Base-by-base conservation (phyloP, 92 coral and sea anemone genomes). In the Porites cylindrica region DNA sequence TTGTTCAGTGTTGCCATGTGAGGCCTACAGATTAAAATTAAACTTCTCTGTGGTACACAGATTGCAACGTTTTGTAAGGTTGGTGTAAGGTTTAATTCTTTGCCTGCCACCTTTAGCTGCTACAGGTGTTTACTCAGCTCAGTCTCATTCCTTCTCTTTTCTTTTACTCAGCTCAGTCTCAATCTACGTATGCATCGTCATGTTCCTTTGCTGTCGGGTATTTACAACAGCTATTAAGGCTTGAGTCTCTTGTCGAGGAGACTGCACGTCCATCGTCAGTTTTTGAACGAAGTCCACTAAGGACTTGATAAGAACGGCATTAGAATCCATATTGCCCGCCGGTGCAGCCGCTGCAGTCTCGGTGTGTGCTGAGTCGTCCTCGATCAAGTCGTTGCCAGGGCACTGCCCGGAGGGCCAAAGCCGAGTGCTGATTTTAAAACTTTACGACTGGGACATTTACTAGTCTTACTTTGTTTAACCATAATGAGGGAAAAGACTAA, bases 371-470 rank as follows among this genome's bases (percentile, higher is more conserved):
- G 32, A 29, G 32, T 29, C 32, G 32, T 29, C 32, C 32, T 29
- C 32, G 32, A 29, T 29, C 32, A 29, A 29, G 32, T 29, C 32
- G 32, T 29, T 2, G 32, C 32, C 32, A 29, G 72, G 72, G 43
- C 43, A 8, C 72, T 20, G 43, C 9, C 6, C 10, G 32, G 11
- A 20, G 38, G 12, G 10, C 72, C 16, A 23, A 8, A 8, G 9
- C 32, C 72, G 16, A 29, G 1, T 0, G 6, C 72, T 19, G 72
- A 67, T 13, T 67, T 67, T 20, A 23, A 23, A 67, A 67, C 72
- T 67, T 67, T 67, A 67, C 72, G 24, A 7, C 72, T 1, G 10
- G 72, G 72, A 13, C 72, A 67, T 67, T 67, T 67, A 67, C 72
- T 67, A 20, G 32, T 29, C 3, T 29, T 29, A 29, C 32, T 29